Conservation (phyloP, 30 jellyfish, hydroid and myxozoan genomes). For the Morbakka virulenta region DNA sequence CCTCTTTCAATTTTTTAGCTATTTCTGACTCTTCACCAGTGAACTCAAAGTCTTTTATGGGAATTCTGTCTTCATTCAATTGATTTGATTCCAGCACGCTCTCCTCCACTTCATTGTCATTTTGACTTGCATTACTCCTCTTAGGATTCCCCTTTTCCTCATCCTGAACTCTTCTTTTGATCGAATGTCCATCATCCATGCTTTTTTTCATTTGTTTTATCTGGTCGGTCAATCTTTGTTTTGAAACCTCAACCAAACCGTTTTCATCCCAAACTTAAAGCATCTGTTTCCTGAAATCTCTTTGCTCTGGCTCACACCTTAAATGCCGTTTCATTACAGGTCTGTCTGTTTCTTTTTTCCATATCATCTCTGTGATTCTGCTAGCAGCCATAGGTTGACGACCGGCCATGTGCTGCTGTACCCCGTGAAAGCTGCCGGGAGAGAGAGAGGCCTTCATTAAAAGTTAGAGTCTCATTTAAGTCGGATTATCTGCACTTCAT, state of each 20-base stretch:
- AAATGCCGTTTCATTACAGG: slow-evolving; percentile 11
- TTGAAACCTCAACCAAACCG: slow-evolving; percentile 18
- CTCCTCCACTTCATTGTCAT: too few relatives aligned
- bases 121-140: not conserved
- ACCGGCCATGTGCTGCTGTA: too few relatives aligned
- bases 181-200: slow-evolving; percentile 1
- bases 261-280: slow-evolving; percentile 17
- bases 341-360: slow-evolving; percentile 35
- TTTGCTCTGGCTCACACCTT: slow-evolving; percentile 7
- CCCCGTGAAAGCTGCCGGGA: too few relatives aligned
- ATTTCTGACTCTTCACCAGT: slow-evolving; percentile 9
- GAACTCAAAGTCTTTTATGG: slow-evolving; percentile 7
- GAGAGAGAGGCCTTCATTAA: too few relatives aligned
- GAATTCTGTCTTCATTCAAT: not conserved
- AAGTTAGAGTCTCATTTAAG: too few relatives aligned
- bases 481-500: too few relatives aligned
- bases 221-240: slow-evolving; percentile 28
- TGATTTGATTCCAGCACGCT: slow-evolving; percentile 14
- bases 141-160: slow-evolving; percentile 4
- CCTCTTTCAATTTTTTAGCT: slow-evolving; percentile 13
- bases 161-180: not conserved
- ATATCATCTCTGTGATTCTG: too few relatives aligned
- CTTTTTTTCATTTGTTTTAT: not conserved
- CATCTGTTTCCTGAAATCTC: slow-evolving; percentile 30
- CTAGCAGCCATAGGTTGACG: slow-evolving; percentile 27